Evolutionary conservation across 2,113 vertebrate genomes (phyloP).

Genomic region (Corythoichthys intestinalis): DNA sequence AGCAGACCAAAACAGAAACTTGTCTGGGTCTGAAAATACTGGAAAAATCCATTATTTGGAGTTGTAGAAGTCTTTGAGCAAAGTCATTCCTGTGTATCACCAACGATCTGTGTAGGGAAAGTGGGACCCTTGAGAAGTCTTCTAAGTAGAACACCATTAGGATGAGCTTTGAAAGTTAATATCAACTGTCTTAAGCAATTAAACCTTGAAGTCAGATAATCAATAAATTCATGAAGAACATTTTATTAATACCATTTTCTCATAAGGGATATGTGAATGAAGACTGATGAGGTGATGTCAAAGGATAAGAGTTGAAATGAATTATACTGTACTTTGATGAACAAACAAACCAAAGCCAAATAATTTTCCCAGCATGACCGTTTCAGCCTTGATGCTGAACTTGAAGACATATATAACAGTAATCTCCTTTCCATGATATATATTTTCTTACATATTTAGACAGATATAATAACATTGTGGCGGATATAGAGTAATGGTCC

Average conservation of each 20-base stretch:
- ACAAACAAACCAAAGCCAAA: neutral
- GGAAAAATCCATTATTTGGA: slow-evolving; percentile 36
- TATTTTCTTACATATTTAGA: neutral
- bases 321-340: neutral
- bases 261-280: neutral
- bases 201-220: slow-evolving; percentile 17
- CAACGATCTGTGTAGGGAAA: slow-evolving; percentile 16
- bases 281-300: neutral
- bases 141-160: slow-evolving; percentile 15
- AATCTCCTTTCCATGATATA: neutral
- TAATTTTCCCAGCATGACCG: neutral
- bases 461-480: neutral
- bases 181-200: slow-evolving; percentile 37
- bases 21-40: slow-evolving; percentile 19
- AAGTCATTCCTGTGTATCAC: slow-evolving; percentile 43
- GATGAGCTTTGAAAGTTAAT: slow-evolving; percentile 47
- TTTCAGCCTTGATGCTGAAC: neutral
- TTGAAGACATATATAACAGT: neutral
- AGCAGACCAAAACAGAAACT: slow-evolving; percentile 30
- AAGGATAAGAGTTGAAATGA: neutral
- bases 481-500: neutral
- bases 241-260: neutral
- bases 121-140: slow-evolving; percentile 26
- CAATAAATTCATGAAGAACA: slow-evolving; percentile 29
- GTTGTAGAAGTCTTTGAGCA: slow-evolving; percentile 61